These are phyloP conservation scores for Conomelus anceps DNA, from an alignment of 2,888 invertebrate species.

Conservation along the genomic window DNA sequence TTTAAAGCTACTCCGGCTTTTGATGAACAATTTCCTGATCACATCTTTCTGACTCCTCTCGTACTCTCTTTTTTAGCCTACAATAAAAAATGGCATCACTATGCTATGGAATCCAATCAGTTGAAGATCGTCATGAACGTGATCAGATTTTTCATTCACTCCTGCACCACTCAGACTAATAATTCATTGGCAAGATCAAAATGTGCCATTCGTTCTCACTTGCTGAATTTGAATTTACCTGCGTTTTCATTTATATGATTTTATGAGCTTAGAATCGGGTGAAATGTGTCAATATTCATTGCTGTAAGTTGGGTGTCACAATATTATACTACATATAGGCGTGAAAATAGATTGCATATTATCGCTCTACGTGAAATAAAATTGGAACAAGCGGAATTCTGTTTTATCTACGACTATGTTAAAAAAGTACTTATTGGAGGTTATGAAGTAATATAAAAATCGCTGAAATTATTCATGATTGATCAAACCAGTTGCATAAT, in stretches of 20 bases:
- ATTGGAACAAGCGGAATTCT: too few relatives aligned
- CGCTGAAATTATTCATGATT: too few relatives aligned
- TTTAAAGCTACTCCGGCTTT: background rate
- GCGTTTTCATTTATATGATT: background rate
- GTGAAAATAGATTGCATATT: too few relatives aligned
- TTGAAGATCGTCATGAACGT: background rate
- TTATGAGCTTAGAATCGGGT: background rate
- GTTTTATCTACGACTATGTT: too few relatives aligned
- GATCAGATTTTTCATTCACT: background rate
- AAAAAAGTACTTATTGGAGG: too few relatives aligned
- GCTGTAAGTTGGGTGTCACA: too few relatives aligned
- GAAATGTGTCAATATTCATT: too few relatives aligned
- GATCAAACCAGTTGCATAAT: too few relatives aligned
- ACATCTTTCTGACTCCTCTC: background rate
- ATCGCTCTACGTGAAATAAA: too few relatives aligned
- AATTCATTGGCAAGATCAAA: background rate
- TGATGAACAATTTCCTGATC: background rate
- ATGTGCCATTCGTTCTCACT: background rate
- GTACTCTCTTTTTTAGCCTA: too few relatives aligned
- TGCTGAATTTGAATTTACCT: background rate
- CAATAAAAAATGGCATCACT: background rate
- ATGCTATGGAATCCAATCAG: background rate
- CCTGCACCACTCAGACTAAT: background rate
- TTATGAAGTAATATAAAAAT: too few relatives aligned
- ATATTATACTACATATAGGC: too few relatives aligned